A percentile compares a stretch with the other conserved stretches of the same genome.
Evolutionary conservation across 2,888 invertebrate species (phyloP).

Genomic region (Auanema freiburgensis): DNA sequence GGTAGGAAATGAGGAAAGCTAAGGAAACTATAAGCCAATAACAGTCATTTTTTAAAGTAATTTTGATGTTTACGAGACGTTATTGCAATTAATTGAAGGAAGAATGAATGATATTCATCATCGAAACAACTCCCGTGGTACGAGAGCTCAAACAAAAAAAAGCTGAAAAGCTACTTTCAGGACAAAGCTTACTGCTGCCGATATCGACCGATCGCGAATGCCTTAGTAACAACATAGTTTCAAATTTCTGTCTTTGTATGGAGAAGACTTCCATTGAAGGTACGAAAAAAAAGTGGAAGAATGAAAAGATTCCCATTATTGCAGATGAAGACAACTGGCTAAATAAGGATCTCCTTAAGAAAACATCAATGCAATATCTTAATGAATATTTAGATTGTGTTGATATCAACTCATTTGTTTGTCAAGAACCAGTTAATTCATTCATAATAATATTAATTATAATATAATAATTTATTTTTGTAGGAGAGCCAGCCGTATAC

Average conservation of each 20-base stretch:
- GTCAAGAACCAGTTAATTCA: no score
- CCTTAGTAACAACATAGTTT: constrained; percentile 30
- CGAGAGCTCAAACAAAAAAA: neutral
- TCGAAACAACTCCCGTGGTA: neutral
- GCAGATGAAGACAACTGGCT: no score
- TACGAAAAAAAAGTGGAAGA: no score
- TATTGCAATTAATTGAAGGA: constrained; percentile 18
- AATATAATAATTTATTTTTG: no score
- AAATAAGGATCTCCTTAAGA: no score
- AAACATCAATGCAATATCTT: no score
- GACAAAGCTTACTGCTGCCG: constrained; percentile 27
- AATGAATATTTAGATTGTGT: no score
- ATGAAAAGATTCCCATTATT: no score
- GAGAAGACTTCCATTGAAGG: constrained; percentile 24
- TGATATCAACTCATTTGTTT: no score
- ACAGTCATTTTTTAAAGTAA: constrained; percentile 25
- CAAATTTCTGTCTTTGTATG: constrained; percentile 41
- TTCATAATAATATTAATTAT: no score
- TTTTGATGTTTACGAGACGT: constrained; percentile 40
- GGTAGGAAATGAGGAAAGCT: constrained; percentile 21
- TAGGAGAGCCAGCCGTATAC: no score
- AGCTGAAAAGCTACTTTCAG: constrained; percentile 5
- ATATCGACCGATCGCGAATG: constrained; percentile 29
- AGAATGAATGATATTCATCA: neutral
- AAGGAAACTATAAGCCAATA: neutral